Conservation (phyloP, 2,888 invertebrate species). For the Neoscelio sp. region DNA sequence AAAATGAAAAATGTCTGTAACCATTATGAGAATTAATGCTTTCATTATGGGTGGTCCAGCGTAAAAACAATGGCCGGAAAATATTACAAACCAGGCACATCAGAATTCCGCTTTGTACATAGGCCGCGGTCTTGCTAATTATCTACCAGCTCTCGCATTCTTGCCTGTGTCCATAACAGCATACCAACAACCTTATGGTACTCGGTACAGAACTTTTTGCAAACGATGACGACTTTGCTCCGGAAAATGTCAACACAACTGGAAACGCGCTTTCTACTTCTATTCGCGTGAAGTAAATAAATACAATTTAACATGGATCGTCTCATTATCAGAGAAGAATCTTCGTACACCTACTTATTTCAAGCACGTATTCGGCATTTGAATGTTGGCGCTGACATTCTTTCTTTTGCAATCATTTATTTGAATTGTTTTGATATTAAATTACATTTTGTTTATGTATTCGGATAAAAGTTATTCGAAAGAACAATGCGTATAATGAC, state of each 20-base stretch:
- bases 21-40: conserved; percentile 33
- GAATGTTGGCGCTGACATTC: too few species aligned
- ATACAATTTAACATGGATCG: too few species aligned
- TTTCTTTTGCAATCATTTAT: too few species aligned
- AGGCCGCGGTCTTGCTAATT: conserved; percentile 52
- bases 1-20: conserved; percentile 23
- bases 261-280: conserved; percentile 10
- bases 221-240: conserved; percentile 19
- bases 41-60: conserved; percentile 49
- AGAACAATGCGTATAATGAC: too few species aligned
- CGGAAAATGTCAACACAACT: conserved; percentile 16
- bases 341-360: too few species aligned
- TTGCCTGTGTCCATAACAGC: conserved; percentile 54
- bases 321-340: too few species aligned
- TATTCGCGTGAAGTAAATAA: too few species aligned
- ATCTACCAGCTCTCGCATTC: conserved; percentile 56
- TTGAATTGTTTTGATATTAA: too few species aligned
- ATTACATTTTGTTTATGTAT: too few species aligned
- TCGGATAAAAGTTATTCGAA: too few species aligned
- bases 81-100: conserved; percentile 51
- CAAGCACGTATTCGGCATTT: too few species aligned
- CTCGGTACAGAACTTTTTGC: conserved; percentile 31
- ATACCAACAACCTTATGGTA: conserved; percentile 43
- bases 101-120: conserved; percentile 57
- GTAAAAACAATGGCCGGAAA: conserved; percentile 55